phyloP scores from a whole-genome alignment of 2,113 vertebrate species.

The Ailurus styani region DNA sequence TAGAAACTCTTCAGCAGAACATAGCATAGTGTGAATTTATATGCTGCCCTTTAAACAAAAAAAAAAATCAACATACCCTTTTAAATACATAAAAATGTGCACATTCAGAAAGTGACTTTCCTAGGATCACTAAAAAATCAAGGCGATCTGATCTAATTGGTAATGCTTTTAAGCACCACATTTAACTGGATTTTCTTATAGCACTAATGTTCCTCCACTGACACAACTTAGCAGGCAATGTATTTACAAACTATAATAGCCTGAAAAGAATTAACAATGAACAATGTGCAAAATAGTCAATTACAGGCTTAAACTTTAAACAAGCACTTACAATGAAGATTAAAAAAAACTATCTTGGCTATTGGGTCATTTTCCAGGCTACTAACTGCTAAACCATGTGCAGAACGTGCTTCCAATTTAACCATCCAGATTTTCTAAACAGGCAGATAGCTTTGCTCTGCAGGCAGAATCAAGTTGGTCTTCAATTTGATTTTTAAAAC shows the following conservation, averaged over 20 bases:
- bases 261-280: slow-evolving; percentile 72
- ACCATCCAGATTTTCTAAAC: slow-evolving; percentile 61
- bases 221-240: slow-evolving; percentile 69
- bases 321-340: slow-evolving; percentile 73
- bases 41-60: not conserved
- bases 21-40: not conserved
- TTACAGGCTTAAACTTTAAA: slow-evolving; percentile 75
- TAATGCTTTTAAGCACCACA: slow-evolving; percentile 51
- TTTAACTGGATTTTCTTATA: slow-evolving; percentile 61
- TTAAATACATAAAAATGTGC: not conserved
- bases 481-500: slow-evolving; percentile 60
- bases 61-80: not conserved
- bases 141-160: slow-evolving; percentile 37
- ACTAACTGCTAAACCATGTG: slow-evolving; percentile 75
- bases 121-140: slow-evolving; percentile 43
- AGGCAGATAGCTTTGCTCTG: slow-evolving; percentile 62
- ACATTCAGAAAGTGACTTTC: slow-evolving; percentile 46
- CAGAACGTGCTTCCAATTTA: slow-evolving; percentile 70
- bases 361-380: slow-evolving; percentile 74
- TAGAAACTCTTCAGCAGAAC: not conserved
- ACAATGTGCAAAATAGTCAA: slow-evolving; percentile 72
- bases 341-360: slow-evolving; percentile 44
- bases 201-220: slow-evolving; percentile 62
- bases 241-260: slow-evolving; percentile 71
- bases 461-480: slow-evolving; percentile 42